Percentiles rank a stretch among this genome's conserved stretches.
phyloP scores from a whole-genome alignment of 1,140 invertebrate species.

The Solenopsis invicta region DNA sequence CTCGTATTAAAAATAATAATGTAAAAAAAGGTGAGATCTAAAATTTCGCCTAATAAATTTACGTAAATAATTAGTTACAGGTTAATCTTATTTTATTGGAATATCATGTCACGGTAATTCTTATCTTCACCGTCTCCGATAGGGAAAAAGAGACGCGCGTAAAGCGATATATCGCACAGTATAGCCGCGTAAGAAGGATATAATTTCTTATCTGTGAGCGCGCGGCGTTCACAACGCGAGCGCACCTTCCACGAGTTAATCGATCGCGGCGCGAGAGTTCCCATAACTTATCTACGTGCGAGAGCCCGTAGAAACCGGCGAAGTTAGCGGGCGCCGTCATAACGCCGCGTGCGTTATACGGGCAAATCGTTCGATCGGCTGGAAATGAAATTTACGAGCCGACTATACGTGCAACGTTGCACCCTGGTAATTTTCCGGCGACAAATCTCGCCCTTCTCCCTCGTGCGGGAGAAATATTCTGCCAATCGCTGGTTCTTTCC shows the following conservation, averaged over 20 bases:
- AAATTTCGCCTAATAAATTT: neutral
- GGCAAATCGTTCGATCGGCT: slow-evolving; percentile 52
- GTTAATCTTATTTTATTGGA: neutral
- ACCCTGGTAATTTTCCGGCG: slow-evolving; percentile 72
- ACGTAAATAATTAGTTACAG: neutral
- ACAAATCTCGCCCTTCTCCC: slow-evolving; percentile 69
- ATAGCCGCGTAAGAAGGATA: neutral
- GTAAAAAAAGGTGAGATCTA: neutral
- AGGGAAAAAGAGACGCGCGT: neutral
- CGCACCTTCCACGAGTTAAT: slow-evolving; percentile 59
- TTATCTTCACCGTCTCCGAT: neutral
- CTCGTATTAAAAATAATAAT: no score
- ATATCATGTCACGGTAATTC: neutral
- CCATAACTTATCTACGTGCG: slow-evolving; percentile 61
- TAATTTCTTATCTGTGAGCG: slow-evolving; percentile 38
- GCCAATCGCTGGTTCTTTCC: neutral
- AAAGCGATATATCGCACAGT: slow-evolving; percentile 19
- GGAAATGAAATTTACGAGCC: slow-evolving; percentile 57
- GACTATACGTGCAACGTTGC: slow-evolving; percentile 37
- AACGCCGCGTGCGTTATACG: slow-evolving; percentile 59
- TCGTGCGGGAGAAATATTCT: neutral
- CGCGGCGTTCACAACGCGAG: slow-evolving; percentile 29
- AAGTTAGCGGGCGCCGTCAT: slow-evolving; percentile 51
- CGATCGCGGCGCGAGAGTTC: slow-evolving; percentile 42
- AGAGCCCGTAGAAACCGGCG: slow-evolving; percentile 36